Conservation (phyloP, 1,140 invertebrate genomes). For the Pemphigus obesinymphae region DNA sequence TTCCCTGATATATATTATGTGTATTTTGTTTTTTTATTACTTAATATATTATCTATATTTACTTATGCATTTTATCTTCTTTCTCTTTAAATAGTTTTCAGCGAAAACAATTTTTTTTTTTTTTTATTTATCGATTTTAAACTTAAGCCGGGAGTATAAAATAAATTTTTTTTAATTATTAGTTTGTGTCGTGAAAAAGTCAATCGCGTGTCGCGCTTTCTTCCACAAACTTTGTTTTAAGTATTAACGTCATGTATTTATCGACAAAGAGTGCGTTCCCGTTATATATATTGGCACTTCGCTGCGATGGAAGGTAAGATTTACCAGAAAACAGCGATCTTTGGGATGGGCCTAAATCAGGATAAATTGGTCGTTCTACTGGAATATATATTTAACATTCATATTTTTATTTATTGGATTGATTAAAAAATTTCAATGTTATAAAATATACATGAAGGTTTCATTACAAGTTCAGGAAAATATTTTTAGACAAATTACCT, state of each 20-base stretch:
- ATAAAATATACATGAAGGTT: not conserved
- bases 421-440: not conserved
- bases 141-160: not conserved
- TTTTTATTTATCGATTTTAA: not conserved
- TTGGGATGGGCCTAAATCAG: slow-evolving; percentile 7
- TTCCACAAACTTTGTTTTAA: slow-evolving; percentile 21
- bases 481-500: slow-evolving; percentile 8
- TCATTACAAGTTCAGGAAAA: not conserved
- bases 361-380: slow-evolving; percentile 3
- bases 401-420: not conserved
- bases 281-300: slow-evolving; percentile 28
- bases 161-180: slow-evolving; percentile 15
- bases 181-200: slow-evolving; percentile 31
- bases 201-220: not conserved
- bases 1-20: too few relatives aligned
- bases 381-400: not conserved
- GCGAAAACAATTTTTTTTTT: slow-evolving; percentile 11
- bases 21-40: too few relatives aligned
- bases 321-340: slow-evolving; percentile 29
- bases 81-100: slow-evolving; percentile 33
- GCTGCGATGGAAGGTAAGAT: slow-evolving; percentile 34
- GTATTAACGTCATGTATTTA: slow-evolving; percentile 22
- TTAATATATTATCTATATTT: too few relatives aligned
- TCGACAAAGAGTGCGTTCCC: slow-evolving; percentile 36
- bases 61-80: slow-evolving; percentile 34